Evolutionary conservation across 2,113 vertebrate species (phyloP), one percentile per base, ranked within the genome.

Genomic region (Neolamprologus longior): DNA sequence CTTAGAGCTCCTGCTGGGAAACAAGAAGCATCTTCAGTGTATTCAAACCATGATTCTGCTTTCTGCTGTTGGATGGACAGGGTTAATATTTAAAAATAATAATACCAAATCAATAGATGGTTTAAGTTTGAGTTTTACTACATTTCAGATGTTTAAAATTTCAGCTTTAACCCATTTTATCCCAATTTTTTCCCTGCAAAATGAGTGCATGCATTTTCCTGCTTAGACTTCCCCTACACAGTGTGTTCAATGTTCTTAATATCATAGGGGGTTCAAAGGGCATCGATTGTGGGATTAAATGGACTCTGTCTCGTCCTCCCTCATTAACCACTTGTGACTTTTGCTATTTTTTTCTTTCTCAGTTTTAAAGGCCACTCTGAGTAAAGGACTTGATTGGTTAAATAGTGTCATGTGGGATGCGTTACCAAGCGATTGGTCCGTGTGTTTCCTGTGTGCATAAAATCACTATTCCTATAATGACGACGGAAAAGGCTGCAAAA

Each of bases 221-320:
- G 57, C 28, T 61, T 61, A 17, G 57, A 61, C 14, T 1, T 0
- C 57, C 15, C 28, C 0, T 0, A 0, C 28, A 33, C 28, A 33
- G 0, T 33, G n/a, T n/a, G n/a, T n/a, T n/a, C n/a, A n/a, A n/a
- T n/a, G 0, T 33, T 61, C 2, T 61, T 61, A 61, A 33, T 19
- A 7, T 61, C 57, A 33, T 4, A 33, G 28, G 2, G 5, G 58
- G 57, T 19, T 61, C 28, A 61, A 61, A 61, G 15, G 58, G 15
- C 9, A 61, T 0, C 15, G 2, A 0, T 11, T 61, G 9, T 63
- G 58, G 58, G 4, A 33, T 63, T 63, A 63, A 63, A 4, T 63
- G 28, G 9, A 0, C 5, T 61, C 37, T 6, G 63, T 2, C 21
- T 40, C n/a, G 2, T 40, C n/a, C n/a, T 3, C 12, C 66, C 7